Evolutionary conservation across 2,888 invertebrate genomes (phyloP).

Genomic region (Athrips mouffetella): DNA sequence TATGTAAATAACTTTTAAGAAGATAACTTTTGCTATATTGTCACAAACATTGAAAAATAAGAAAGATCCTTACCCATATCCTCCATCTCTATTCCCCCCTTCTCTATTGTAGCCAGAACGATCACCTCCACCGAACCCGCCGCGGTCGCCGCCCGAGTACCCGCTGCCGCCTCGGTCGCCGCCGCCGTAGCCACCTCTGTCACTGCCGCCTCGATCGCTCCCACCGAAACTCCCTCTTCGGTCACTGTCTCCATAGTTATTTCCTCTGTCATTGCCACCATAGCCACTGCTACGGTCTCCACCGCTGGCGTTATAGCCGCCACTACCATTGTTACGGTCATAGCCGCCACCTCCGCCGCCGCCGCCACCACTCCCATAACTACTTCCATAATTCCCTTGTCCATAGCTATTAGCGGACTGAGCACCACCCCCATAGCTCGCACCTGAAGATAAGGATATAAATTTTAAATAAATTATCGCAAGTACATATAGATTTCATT

Average conservation of each 20-base stretch:
- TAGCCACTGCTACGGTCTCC: constrained; percentile 37
- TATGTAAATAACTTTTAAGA: no score
- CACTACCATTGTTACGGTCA: constrained; percentile 32
- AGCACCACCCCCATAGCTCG: constrained; percentile 1
- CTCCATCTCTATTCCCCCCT: constrained; percentile 77
- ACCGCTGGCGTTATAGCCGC: constrained; percentile 29
- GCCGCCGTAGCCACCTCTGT: constrained; percentile 58
- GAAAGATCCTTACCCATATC: constrained; percentile 76
- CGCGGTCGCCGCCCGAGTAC: constrained; percentile 60
- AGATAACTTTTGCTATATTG: no score
- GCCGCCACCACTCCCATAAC: constrained; percentile 55
- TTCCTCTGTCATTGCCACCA: constrained; percentile 32
- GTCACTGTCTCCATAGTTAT: constrained; percentile 50
- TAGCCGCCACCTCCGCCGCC: constrained; percentile 44
- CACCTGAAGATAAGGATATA: background rate
- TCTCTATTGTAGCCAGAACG: constrained; percentile 75
- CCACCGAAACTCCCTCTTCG: constrained; percentile 58
- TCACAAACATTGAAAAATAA: constrained; percentile 3
- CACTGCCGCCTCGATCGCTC: constrained; percentile 57
- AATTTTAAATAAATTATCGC: background rate
- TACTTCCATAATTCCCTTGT: constrained; percentile 50
- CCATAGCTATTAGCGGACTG: constrained; percentile 3
- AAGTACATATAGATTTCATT: background rate
- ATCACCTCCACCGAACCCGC: constrained; percentile 68
- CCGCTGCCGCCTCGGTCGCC: constrained; percentile 53